A percentile compares a stretch with the other conserved stretches of the same genome.
Conservation (phyloP, 2,888 invertebrate species). For the Therioaphis trifolii region DNA sequence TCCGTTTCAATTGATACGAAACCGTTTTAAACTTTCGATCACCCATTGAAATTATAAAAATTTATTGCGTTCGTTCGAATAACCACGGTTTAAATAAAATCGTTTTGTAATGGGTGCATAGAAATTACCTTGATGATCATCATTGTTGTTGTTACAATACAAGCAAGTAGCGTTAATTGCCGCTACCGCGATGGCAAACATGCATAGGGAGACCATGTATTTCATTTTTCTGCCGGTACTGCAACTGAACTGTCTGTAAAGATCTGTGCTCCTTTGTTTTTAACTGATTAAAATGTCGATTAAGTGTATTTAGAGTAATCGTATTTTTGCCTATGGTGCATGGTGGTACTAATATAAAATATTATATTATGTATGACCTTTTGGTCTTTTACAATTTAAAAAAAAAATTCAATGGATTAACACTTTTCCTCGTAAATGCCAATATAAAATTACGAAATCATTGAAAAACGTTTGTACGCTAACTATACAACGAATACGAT, state of each 20-base stretch:
- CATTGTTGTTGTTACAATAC: background rate
- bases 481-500: too few species aligned
- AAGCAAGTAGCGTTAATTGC: constrained; percentile 17
- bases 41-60: too few species aligned
- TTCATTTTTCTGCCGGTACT: constrained; percentile 23
- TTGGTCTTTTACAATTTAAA: background rate
- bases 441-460: background rate
- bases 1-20: too few species aligned
- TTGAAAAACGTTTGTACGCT: too few species aligned
- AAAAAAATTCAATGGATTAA: background rate
- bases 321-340: background rate
- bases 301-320: background rate
- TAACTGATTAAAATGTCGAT: constrained; percentile 18
- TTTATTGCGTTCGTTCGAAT: too few species aligned
- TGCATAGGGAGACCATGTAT: background rate
- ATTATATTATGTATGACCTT: constrained; percentile 5
- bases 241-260: constrained; percentile 1
- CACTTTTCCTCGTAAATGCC: background rate
- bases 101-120: too few species aligned
- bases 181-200: background rate
- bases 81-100: too few species aligned
- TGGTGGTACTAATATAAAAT: background rate
- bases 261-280: background rate
- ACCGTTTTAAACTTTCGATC: too few species aligned
- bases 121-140: constrained; percentile 23